Evolutionary conservation across 2,113 vertebrate genomes (phyloP), one percentile per base, ranked within the genome.

Genomic region (Oreochromis tanganicae): DNA sequence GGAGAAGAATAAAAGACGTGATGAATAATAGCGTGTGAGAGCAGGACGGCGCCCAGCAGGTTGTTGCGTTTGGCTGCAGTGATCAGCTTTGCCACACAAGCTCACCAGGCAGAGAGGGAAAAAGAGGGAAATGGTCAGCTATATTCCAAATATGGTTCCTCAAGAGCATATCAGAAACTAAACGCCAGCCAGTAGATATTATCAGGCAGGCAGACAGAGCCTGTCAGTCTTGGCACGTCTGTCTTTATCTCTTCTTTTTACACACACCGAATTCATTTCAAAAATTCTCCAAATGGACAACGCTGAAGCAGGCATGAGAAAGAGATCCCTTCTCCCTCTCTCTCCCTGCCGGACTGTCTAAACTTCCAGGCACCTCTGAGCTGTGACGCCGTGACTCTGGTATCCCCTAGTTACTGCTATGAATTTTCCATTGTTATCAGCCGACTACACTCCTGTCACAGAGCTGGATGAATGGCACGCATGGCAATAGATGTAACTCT

Each of bases 371-470:
- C 93, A 96, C 97, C 96, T 97, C 97, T 96, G 97, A 96, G 97
- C 93, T 85, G 90, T 92, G 92, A 95, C 92, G 88, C 91, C 87
- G 81, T 50, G 93, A 96, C 94, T 95, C 96, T 91, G 96, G 97
- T 97, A 96, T 97, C 96, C 96, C 95, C 93, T 95, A 92, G 97
- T 96, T 96, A 96, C 96, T 95, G 96, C 97, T 96, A 97, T 97
- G 97, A 97, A 97, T 97, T 96, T 96, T 95, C 96, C 97, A 97
- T 97, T 96, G 96, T 97, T 96, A 94, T 95, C 94, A 94, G 96
- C 96, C 95, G 95, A 96, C 97, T 95, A 96, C 95, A 95, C 96
- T 95, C 84, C 95, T 92, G 96, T 97, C 95, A 96, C 95, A 91
- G 92, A 96, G 95, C 95, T 93, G 96, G 94, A 93, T 97, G 97